Base-by-base conservation (phyloP, 2,113 vertebrate genomes). In the Psilopsiagon aurifrons region DNA sequence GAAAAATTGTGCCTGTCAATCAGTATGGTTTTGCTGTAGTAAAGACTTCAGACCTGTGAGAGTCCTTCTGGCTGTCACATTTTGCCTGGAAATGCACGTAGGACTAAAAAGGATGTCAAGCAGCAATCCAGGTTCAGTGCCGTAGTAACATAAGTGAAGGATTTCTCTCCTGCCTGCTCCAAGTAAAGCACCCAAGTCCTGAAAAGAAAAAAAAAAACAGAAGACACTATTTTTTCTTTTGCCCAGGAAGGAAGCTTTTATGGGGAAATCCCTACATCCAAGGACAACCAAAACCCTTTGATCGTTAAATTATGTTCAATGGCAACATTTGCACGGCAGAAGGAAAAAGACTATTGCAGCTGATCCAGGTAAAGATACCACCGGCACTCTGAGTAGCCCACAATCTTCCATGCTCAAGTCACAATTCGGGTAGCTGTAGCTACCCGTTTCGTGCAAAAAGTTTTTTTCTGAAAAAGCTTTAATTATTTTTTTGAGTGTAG, bases 1-100 rank as follows among this genome's bases (percentile, higher is more conserved):
- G 94, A 97, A 95, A 88, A 94, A 93, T 39, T 93, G 13, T 78
- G 27, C 63, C n/a, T 88, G 68, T 67, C 87, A 86, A 23, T 83
- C 89, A 90, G 44, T 71, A 19, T 69, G 76, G 31, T 83, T 92
- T 93, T 95, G 80, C 92, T 85, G 62, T 92, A 95, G 83, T 60
- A 28, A 46, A 88, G 62, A 68, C 90, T 95, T 97, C 83, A 85
- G 74, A 71, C 82, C 59, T 25, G 3, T 74, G 49, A 83, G 24
- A 84, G 28, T 69, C 18, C 37, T 57, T 70, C 25, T 47, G 43
- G 29, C 31, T 71, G 15, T 59, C 39, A 52, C 35, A 12, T 3
- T 66, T 35, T 35, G 8, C 3, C 19, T 74, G 28, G 49, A 87
- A 85, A 83, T 18, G 4, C 23, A 63, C 31, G 22, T 3, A 52